Base-by-base conservation (phyloP, 1,140 invertebrate species). In the Lasaia peninsularis region DNA sequence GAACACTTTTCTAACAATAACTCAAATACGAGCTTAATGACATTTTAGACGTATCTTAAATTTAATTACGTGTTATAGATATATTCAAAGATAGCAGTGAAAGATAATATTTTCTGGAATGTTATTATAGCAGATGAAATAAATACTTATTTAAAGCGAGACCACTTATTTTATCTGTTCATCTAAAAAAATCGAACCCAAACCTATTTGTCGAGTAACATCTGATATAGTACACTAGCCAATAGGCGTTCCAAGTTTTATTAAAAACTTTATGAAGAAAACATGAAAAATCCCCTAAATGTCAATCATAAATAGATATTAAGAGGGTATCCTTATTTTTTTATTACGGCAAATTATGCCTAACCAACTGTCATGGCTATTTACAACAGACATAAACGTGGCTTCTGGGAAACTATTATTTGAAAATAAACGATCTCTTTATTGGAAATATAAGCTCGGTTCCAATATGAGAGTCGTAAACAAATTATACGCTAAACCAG, bases 401-500 rank as follows among this genome's bases (percentile, higher is more conserved):
- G 40, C n/a, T 48, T 48, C 18, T 48, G 40, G 14, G 35, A 57
- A 60, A 53, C 52, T 65, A 69, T 73, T 73, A 78, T 76, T 78
- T 72, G 67, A 70, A 70, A 76, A 74, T 80, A 78, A 77, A 75
- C 63, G 62, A 73, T 67, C 56, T 61, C 63, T 75, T 73, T 80
- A 78, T 79, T 74, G 75, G 69, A 69, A 67, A 72, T 58, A 60
- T 56, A 60, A 61, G 40, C 40, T 48, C 52, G 59, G 65, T 78
- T 79, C 79, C 78, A 75, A 82, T 81, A 82, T 79, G 75, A 67
- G 34, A 50, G 73, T 61, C 62, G 63, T 85, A 87, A 87, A 87
- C 81, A 85, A 85, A 85, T 85, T 87, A 82, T 77, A 72, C 76
- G 69, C 65, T 69, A 74, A 71, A 67, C 67, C 71, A 71, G 73